Evolutionary conservation across 2,113 vertebrate genomes (phyloP).

Genomic region (Vidua chalybeata): DNA sequence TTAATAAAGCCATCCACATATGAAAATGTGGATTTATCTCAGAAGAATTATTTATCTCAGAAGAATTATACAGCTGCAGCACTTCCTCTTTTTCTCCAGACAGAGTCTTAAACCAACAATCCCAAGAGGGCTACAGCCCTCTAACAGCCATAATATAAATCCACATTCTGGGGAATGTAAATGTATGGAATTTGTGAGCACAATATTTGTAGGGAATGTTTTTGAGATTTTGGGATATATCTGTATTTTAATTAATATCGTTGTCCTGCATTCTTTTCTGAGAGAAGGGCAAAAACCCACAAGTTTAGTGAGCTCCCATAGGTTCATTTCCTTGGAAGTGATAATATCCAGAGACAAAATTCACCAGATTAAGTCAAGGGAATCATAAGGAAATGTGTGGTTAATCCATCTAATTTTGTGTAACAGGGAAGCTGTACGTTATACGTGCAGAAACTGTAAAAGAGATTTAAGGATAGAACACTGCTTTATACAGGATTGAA

Average conservation of each 20-base stretch:
- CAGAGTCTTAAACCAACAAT: not conserved
- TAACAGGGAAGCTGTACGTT: not conserved
- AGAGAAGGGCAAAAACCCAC: not conserved
- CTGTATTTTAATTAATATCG: conserved; percentile 24
- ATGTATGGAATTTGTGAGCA: not conserved
- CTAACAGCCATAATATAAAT: not conserved
- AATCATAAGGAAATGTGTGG: not conserved
- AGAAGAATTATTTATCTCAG: not conserved
- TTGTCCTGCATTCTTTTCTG: conserved; percentile 17
- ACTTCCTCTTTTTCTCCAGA: not conserved
- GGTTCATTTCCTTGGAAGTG: conserved; percentile 10
- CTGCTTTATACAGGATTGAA: not conserved
- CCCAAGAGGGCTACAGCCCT: not conserved
- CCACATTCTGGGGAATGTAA: not conserved
- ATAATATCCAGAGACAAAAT: not conserved
- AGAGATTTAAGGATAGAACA: not conserved
- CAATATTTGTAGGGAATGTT: not conserved
- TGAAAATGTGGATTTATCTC: conserved; percentile 23
- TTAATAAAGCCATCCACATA: not conserved
- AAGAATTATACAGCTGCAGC: not conserved
- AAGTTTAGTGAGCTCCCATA: conserved; percentile 29
- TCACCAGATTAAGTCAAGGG: not conserved
- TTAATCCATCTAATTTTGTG: not conserved
- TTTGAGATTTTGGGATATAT: conserved; percentile 10
- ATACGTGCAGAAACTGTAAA: not conserved